phyloP scores from a whole-genome alignment of 2,888 invertebrate species.

The Drosophila cognata region DNA sequence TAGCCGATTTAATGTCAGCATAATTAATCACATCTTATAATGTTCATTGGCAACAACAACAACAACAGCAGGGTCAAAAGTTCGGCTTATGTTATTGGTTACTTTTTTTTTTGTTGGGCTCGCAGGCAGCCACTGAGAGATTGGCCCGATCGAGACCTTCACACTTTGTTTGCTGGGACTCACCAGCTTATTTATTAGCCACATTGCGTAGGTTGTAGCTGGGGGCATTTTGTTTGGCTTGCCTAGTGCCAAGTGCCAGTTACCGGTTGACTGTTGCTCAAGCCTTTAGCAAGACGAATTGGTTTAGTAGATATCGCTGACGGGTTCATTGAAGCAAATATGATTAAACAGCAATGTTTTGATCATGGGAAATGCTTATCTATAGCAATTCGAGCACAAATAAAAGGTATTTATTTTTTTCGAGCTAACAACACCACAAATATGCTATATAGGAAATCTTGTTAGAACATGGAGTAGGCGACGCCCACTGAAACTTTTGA shows the following conservation, averaged over 20 bases:
- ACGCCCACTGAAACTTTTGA: slow-evolving; percentile 11
- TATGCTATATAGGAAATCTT: slow-evolving; percentile 1
- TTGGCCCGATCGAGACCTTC: slow-evolving; percentile 65
- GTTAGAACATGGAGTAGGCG: slow-evolving; percentile 3
- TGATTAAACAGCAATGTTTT: slow-evolving; percentile 12
- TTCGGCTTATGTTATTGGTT: slow-evolving; percentile 60
- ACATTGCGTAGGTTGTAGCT: slow-evolving; percentile 75
- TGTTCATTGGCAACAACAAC: slow-evolving; percentile 45
- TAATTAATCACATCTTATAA: slow-evolving; percentile 77
- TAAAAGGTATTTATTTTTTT: slow-evolving; percentile 7
- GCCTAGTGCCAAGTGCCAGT: slow-evolving; percentile 19
- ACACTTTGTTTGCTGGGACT: slow-evolving; percentile 61
- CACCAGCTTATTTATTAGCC: slow-evolving; percentile 65
- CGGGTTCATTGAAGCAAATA: slow-evolving; percentile 27
- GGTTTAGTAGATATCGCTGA: slow-evolving; percentile 39
- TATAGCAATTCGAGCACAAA: not conserved
- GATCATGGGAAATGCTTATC: slow-evolving; percentile 38
- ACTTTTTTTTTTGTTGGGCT: slow-evolving; percentile 24
- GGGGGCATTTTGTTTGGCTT: slow-evolving; percentile 64
- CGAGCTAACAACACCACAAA: not conserved
- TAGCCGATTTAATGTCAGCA: slow-evolving; percentile 80
- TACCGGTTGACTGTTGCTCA: slow-evolving; percentile 15
- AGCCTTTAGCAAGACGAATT: slow-evolving; percentile 52
- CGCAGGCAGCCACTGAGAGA: slow-evolving; percentile 28
- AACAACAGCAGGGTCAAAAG: slow-evolving; percentile 64